These are phyloP conservation scores for Luperina testacea DNA, from an alignment of 2,888 invertebrate species.

Conservation along the genomic window DNA sequence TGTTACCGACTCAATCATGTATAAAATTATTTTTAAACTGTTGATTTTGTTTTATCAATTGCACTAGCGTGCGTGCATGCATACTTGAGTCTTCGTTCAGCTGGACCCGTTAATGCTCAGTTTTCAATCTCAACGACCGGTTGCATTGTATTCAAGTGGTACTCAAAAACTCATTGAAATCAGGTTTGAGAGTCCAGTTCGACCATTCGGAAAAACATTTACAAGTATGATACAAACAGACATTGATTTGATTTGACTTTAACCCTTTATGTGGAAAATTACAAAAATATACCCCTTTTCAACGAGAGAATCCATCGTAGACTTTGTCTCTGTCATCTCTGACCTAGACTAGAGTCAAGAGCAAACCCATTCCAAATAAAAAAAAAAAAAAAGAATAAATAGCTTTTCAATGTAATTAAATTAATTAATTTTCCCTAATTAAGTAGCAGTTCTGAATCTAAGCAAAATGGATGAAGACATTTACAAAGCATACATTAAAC, in stretches of 20 bases:
- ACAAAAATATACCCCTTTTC: too few species aligned
- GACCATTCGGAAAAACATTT: slow-evolving; percentile 3
- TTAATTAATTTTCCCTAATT: not conserved
- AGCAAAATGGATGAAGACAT: not conserved
- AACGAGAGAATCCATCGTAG: too few species aligned
- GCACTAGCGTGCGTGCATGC: too few species aligned
- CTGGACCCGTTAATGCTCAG: not conserved
- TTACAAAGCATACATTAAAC: not conserved
- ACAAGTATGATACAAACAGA: not conserved
- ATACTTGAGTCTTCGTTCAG: not conserved
- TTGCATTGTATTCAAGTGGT: slow-evolving; percentile 17
- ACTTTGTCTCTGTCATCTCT: too few species aligned
- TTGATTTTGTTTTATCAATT: too few species aligned
- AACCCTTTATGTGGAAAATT: not conserved
- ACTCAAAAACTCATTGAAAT: slow-evolving; percentile 7
- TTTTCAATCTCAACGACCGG: not conserved
- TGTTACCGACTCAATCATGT: not conserved
- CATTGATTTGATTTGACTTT: slow-evolving; percentile 6
- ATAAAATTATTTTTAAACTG: not conserved
- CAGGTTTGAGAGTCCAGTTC: not conserved
- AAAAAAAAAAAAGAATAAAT: too few species aligned
- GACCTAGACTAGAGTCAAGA: too few species aligned
- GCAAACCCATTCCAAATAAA: too few species aligned
- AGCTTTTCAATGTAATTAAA: not conserved
- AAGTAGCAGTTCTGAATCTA: not conserved